phyloP scores from a whole-genome alignment of 1,140 invertebrate species.

The Muscidifurax raptorellus region DNA sequence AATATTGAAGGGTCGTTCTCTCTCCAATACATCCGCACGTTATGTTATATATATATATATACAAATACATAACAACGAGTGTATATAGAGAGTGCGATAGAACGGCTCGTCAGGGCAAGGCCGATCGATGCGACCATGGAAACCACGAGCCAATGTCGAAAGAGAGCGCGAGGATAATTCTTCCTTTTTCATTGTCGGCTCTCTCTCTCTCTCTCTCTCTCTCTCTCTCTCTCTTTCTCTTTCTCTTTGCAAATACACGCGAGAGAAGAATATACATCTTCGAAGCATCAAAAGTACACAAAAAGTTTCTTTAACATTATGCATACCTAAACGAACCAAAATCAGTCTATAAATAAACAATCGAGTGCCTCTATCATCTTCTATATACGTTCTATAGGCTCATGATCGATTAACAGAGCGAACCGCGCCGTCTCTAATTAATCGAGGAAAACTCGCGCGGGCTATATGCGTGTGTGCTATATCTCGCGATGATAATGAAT shows the following conservation, averaged over 20 bases:
- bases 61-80: neutral
- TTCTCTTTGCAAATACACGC: too few relatives aligned
- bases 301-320: too few relatives aligned
- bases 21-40: neutral
- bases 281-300: too few relatives aligned
- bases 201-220: neutral
- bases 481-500: conserved; percentile 26
- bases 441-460: conserved; percentile 4
- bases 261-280: too few relatives aligned
- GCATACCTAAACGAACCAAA: too few relatives aligned
- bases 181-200: conserved; percentile 28
- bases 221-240: neutral
- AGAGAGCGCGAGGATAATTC: conserved; percentile 51
- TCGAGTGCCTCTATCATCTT: too few relatives aligned
- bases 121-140: conserved; percentile 74
- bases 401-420: neutral
- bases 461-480: too few relatives aligned
- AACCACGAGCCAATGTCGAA: conserved; percentile 70
- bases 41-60: too few relatives aligned
- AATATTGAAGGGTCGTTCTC: neutral
- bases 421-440: neutral
- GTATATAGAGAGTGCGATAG: neutral
- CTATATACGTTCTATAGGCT: too few relatives aligned
- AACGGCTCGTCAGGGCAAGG: conserved; percentile 27
- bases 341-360: too few relatives aligned